Evolutionary conservation across 2,113 vertebrate genomes (phyloP), one percentile per base, ranked within the genome.

Genomic region (Eonycteris spelaea): DNA sequence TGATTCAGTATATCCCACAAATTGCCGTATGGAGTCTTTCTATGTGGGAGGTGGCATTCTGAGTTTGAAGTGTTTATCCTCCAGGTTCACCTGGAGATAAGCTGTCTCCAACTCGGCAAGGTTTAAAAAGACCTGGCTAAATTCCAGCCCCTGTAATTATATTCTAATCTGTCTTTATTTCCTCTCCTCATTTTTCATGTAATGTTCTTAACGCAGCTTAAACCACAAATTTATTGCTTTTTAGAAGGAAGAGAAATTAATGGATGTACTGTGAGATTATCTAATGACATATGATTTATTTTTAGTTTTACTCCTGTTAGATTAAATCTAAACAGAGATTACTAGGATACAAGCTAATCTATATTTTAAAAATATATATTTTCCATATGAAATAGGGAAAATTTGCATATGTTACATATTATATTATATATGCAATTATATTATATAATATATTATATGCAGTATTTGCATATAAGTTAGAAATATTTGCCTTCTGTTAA

Each of bases 101-200:
- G 51, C 57, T 79, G 74, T 65, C 78, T 91, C 18, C 21, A 83
- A 19, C 33, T 75, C 91, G 87, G 84, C 85, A 83, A 83, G 22
- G 73, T 21, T 90, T 67, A 12, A 63, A 83, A 84, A 63, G 7
- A 40, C 35, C 38, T 96, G 91, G 90, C 71, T 83, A 40, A 83
- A 57, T n/a, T 83, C 92, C 92, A 95, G 78, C n/a, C 78, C 43
- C 26, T 0, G 0, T 71, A 92, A 94, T 95, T 95, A 92, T 61
- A 9, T 87, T 65, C 94, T 96, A 92, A 95, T 96, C 87, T 95
- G 79, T 90, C 95, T 97, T 96, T 75, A 97, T 93, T 79, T 78
- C 45, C 7, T 40, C 92, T 95, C 33, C 26, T 94, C 84, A 67
- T 95, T 97, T 85, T 90, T 97, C 87, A 94, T 92, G 71, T 90